These are phyloP conservation scores for Drosophila fungiperda DNA, from an alignment of 2,888 invertebrate species.

Conservation along the genomic window DNA sequence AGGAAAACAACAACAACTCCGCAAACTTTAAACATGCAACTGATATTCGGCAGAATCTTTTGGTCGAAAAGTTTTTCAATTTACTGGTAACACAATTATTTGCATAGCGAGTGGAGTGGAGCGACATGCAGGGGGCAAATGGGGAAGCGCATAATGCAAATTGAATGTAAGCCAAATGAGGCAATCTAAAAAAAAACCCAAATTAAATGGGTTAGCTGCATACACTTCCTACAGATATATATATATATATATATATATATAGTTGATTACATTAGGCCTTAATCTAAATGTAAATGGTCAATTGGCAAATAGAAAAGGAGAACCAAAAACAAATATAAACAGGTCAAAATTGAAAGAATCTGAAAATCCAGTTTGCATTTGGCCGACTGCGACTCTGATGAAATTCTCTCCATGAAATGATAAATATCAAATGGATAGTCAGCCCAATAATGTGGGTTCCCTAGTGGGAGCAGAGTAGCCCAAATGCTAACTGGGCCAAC, in stretches of 20 bases:
- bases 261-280: slow-evolving; percentile 58
- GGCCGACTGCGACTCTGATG: neutral
- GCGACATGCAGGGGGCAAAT: too few relatives aligned
- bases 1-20: slow-evolving; percentile 16
- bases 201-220: slow-evolving; percentile 9
- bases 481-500: slow-evolving; percentile 52
- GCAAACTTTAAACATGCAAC: slow-evolving; percentile 43
- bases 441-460: neutral
- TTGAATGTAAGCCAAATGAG: slow-evolving; percentile 47
- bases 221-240: neutral
- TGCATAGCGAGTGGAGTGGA: slow-evolving; percentile 15
- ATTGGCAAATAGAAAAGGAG: slow-evolving; percentile 32
- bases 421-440: neutral
- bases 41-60: slow-evolving; percentile 51
- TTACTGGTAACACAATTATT: slow-evolving; percentile 67
- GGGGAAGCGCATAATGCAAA: slow-evolving; percentile 29
- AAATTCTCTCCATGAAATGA: neutral
- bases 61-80: slow-evolving; percentile 69
- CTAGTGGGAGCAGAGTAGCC: neutral
- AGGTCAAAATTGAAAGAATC: slow-evolving; percentile 2
- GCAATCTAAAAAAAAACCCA: slow-evolving; percentile 22
- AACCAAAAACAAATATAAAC: slow-evolving; percentile 14
- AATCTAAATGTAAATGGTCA: slow-evolving; percentile 76
- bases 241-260: neutral
- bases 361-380: neutral